These are phyloP conservation scores for Megalopta genalis DNA, from an alignment of 1,140 invertebrate species.

Conservation along the genomic window DNA sequence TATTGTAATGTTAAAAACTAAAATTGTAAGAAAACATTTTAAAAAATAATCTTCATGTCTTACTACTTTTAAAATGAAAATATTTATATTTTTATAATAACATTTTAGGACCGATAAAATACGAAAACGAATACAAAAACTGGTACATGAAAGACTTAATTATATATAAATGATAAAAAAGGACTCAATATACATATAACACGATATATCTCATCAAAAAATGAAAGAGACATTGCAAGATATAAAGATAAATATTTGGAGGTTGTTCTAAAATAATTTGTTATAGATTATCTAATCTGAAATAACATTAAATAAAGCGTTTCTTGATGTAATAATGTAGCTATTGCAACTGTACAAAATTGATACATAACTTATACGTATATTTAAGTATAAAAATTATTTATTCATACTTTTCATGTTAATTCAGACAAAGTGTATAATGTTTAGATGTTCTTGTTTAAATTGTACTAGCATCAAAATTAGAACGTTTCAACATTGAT, in stretches of 20 bases:
- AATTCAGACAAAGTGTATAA: constrained; percentile 25
- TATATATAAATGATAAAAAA: constrained; percentile 8
- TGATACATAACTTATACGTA: constrained; percentile 27
- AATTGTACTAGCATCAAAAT: constrained; percentile 23
- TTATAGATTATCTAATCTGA: constrained; percentile 3
- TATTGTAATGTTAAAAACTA: constrained; percentile 10
- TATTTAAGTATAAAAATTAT: constrained; percentile 47
- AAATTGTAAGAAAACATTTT: constrained; percentile 1
- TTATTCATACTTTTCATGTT: constrained; percentile 41
- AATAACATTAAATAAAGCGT: constrained; percentile 3
- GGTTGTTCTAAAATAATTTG: not conserved
- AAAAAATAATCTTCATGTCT: not conserved
- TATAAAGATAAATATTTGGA: constrained; percentile 8
- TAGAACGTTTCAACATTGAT: constrained; percentile 28
- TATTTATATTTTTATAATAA: constrained; percentile 9
- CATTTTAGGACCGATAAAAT: constrained; percentile 16
- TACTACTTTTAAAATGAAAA: constrained; percentile 7
- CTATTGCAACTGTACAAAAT: constrained; percentile 36
- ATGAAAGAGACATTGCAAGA: not conserved
- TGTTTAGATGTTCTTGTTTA: constrained; percentile 19
- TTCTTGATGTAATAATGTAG: constrained; percentile 14
- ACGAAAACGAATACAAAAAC: constrained; percentile 23
- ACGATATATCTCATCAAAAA: constrained; percentile 3
- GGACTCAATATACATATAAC: not conserved
- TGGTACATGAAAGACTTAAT: constrained; percentile 10